Evolutionary conservation across 1,140 invertebrate genomes (phyloP).

Genomic region (Octopus sinensis): DNA sequence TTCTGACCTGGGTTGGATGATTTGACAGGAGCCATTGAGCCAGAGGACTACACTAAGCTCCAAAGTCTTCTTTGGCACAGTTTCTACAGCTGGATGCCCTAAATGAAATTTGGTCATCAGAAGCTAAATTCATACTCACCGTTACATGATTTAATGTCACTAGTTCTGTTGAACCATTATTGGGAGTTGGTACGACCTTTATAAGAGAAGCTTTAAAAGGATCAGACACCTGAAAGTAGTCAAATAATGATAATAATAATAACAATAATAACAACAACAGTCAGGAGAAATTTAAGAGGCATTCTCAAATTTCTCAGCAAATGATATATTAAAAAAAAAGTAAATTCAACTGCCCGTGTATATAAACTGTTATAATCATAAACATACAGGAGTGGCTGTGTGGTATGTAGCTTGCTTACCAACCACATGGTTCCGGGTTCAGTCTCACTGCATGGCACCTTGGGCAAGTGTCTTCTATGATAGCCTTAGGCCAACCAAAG

Average conservation of each 20-base stretch:
- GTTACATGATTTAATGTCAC: constrained; percentile 70
- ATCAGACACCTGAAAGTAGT: constrained; percentile 68
- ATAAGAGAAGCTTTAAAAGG: constrained; percentile 75
- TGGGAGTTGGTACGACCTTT: constrained; percentile 93
- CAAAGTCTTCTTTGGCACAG: too few relatives aligned
- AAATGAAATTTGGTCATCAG: too few relatives aligned
- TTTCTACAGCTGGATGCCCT: too few relatives aligned
- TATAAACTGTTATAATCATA: neutral
- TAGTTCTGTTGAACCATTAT: constrained; percentile 95
- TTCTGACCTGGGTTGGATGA: too few relatives aligned
- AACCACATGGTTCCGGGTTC: too few relatives aligned
- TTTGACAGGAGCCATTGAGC: too few relatives aligned
- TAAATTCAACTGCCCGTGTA: constrained; percentile 6
- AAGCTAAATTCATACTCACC: constrained; percentile 33
- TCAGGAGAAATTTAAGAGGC: neutral
- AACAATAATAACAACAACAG: neutral
- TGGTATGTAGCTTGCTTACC: too few relatives aligned
- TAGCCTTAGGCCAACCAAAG: too few relatives aligned
- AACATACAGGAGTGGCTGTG: too few relatives aligned
- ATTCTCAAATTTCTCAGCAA: neutral
- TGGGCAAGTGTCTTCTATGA: too few relatives aligned
- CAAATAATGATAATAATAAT: constrained; percentile 21
- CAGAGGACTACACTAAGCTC: too few relatives aligned
- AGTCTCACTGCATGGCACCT: too few relatives aligned
- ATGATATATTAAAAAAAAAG: neutral